phyloP scores from a whole-genome alignment of 2,113 vertebrate genomes.

The Scomber scombrus region DNA sequence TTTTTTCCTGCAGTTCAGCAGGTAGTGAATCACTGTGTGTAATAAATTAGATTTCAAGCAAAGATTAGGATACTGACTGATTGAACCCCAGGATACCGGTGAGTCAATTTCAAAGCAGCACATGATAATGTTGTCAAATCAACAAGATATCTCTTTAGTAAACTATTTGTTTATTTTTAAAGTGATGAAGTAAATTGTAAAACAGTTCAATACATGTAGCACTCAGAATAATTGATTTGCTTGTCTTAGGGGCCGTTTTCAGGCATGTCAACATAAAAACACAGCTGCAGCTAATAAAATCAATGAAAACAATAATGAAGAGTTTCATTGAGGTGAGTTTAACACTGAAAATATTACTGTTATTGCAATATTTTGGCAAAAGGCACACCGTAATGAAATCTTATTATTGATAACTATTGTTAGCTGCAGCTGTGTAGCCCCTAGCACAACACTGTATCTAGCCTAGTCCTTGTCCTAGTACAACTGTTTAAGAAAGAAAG shows the following conservation, averaged over 20 bases:
- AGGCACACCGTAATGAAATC: not conserved
- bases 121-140: conserved; percentile 47
- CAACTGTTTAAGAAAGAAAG: too few species aligned
- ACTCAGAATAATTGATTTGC: too few species aligned
- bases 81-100: conserved; percentile 12
- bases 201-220: not conserved
- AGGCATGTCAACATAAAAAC: not conserved
- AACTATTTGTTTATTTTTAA: conserved; percentile 2
- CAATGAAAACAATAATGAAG: not conserved
- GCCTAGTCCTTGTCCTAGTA: too few species aligned
- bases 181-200: not conserved
- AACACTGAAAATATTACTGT: not conserved
- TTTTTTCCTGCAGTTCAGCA: conserved; percentile 30
- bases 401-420: too few species aligned
- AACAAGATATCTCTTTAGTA: conserved; percentile 9
- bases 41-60: conserved; percentile 54
- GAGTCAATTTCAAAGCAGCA: conserved; percentile 51
- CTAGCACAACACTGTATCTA: too few species aligned
- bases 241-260: too few species aligned
- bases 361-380: not conserved
- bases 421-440: too few species aligned
- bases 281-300: conserved; percentile 1
- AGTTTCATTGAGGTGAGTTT: not conserved
- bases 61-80: conserved; percentile 54
- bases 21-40: conserved; percentile 40